Evolutionary conservation across 2,888 invertebrate species (phyloP).

Genomic region (Willowsia nigromaculata): DNA sequence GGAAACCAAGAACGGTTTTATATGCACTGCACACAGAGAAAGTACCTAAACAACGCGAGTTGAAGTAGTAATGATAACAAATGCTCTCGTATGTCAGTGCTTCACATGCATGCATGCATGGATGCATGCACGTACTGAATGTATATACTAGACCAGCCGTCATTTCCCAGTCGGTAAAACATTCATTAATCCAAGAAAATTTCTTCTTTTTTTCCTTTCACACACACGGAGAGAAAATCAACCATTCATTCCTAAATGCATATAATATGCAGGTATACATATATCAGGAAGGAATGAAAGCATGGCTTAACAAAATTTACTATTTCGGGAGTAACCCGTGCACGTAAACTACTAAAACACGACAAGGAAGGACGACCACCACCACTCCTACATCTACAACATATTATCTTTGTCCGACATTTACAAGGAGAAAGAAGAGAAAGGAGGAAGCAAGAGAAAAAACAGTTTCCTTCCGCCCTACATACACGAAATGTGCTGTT

Average conservation of each 20-base stretch:
- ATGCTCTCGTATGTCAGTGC: background rate
- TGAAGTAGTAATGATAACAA: background rate
- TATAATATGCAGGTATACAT: background rate
- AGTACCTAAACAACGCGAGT: background rate
- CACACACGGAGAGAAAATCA: background rate
- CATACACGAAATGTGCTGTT: conserved; percentile 41
- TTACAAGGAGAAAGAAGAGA: conserved; percentile 48
- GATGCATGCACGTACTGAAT: background rate
- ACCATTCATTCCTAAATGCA: background rate
- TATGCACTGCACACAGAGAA: background rate
- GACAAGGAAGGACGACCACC: conserved; percentile 58
- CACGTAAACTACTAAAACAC: background rate
- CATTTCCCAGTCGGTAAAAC: conserved; percentile 58
- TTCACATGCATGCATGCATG: conserved; percentile 3
- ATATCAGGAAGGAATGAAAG: background rate
- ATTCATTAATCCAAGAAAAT: conserved; percentile 56
- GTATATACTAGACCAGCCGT: too few relatives aligned
- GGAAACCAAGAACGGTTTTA: background rate
- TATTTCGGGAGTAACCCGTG: background rate
- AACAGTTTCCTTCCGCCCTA: conserved; percentile 53
- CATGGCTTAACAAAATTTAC: background rate
- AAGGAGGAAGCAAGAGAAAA: conserved; percentile 53
- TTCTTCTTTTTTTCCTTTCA: background rate
- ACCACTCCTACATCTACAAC: conserved; percentile 25
- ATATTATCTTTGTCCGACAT: conserved; percentile 56